phyloP scores from a whole-genome alignment of 2,113 vertebrate genomes.

The Chauna torquata region DNA sequence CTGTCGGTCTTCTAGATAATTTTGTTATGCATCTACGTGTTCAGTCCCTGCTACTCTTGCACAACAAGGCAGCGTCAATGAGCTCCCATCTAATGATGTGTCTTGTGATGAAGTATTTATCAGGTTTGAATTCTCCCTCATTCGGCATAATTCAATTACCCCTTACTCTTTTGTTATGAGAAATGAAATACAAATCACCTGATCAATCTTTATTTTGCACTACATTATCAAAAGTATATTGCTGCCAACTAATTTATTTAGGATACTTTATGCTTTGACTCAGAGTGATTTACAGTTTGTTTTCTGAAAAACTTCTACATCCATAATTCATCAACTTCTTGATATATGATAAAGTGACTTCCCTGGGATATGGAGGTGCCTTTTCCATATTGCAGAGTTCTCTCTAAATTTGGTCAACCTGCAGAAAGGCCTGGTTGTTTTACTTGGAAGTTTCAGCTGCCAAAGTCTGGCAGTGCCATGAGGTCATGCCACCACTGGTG shows the following conservation, averaged over 20 bases:
- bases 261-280: background rate
- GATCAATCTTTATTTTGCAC: background rate
- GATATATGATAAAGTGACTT: background rate
- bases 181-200: background rate
- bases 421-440: background rate
- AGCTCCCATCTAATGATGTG: background rate
- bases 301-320: background rate
- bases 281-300: background rate
- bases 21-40: background rate
- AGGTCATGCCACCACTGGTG: background rate
- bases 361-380: background rate
- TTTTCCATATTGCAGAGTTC: background rate
- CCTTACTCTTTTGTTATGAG: background rate
- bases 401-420: background rate
- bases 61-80: fast-evolving
- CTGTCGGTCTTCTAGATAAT: background rate
- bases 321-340: background rate
- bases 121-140: background rate
- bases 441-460: background rate
- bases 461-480: background rate
- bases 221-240: background rate
- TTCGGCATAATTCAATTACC: background rate
- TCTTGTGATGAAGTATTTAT: background rate
- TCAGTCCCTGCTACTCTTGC: background rate
- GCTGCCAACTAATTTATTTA: background rate